A percentile compares a stretch with the other conserved stretches of the same genome.
These are phyloP conservation scores for Mustela nigripes DNA, from an alignment of 2,113 vertebrate genomes.

Conservation along the genomic window DNA sequence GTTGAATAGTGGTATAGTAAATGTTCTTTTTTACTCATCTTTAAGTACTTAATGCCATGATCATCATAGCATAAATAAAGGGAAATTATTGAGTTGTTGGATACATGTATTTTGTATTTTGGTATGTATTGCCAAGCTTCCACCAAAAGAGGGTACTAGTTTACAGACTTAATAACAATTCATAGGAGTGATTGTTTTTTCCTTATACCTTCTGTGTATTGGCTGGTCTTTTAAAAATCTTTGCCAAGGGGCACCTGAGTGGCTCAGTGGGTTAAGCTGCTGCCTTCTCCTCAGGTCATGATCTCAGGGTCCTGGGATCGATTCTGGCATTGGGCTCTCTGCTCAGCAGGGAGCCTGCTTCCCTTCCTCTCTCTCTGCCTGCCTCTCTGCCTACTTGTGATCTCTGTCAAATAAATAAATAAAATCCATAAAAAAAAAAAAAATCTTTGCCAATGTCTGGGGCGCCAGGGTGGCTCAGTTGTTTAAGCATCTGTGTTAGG, in stretches of 20 bases:
- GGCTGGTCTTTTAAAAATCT: neutral
- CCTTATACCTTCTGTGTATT: neutral
- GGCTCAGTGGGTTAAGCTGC: neutral
- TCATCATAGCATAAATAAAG: conserved; percentile 41
- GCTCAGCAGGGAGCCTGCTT: neutral
- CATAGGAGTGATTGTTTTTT: neutral
- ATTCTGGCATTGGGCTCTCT: neutral
- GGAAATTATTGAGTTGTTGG: neutral
- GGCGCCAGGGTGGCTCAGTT: neutral
- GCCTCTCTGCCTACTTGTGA: too few species aligned
- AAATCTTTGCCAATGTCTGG: neutral
- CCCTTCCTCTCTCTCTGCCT: too few species aligned
- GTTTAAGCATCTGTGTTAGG: neutral
- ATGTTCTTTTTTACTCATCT: conserved; percentile 52
- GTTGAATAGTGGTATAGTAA: neutral
- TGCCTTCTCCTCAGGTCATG: neutral
- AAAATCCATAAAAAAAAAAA: neutral
- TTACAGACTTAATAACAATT: conserved; percentile 45
- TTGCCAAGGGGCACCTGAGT: neutral
- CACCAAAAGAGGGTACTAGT: neutral
- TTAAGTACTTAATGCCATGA: neutral
- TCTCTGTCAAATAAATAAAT: too few species aligned
- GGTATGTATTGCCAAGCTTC: neutral
- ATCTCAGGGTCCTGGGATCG: neutral
- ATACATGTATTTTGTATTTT: conserved; percentile 27